Evolutionary conservation across 2,888 invertebrate genomes (phyloP), one percentile per base, ranked within the genome.

Genomic region (Mesorhabditis spiculigera): DNA sequence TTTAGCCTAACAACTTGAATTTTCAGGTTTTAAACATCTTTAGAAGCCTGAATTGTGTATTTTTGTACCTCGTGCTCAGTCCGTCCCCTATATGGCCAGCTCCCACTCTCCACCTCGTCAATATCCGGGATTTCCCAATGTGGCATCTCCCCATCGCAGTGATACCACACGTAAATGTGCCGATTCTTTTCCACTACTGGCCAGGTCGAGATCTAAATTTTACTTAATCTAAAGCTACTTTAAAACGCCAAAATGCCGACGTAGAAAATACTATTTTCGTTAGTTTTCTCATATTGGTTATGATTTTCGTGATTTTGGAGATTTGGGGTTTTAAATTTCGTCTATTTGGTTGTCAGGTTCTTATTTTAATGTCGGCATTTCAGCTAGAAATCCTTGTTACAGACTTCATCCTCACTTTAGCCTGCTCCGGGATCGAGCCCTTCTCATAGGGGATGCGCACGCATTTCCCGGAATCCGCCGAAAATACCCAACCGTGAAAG

Each of bases 401-500:
- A 28, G 28, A 28, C 28, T 28, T 50, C 8, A 65, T 58, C 58
- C 64, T 71, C 8, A 81, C 89, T 67, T 90, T 90, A 0, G 91
- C 91, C 0, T 90, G 89, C 63, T 90, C 89, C 0, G 92, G 92
- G 4, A 91, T 80, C 45, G 74, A 70, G 16, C 78, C 77, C 0
- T 89, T 87, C 5, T 90, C 87, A 82, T 92, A 91, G 0, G 94
- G 93, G n/a, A 93, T 91, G 66, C 89, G 88, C 0, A 90, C 89
- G 79, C 93, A 93, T 45, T 88, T 87, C 0, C 94, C 94, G 73
- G 91, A 90, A n/a, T 87, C 86, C 0, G 91, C 92, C 4, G 90
- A 89, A 85, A 94, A 94, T 68, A 89, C 87, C 94, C 94, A 94
- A 68, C 91, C 91, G 82, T 94, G 94, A 87, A 94, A 94, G 0